These are phyloP conservation scores for Siniperca undulata DNA, from an alignment of 2,797 vertebrate species.

Conservation along the genomic window DNA sequence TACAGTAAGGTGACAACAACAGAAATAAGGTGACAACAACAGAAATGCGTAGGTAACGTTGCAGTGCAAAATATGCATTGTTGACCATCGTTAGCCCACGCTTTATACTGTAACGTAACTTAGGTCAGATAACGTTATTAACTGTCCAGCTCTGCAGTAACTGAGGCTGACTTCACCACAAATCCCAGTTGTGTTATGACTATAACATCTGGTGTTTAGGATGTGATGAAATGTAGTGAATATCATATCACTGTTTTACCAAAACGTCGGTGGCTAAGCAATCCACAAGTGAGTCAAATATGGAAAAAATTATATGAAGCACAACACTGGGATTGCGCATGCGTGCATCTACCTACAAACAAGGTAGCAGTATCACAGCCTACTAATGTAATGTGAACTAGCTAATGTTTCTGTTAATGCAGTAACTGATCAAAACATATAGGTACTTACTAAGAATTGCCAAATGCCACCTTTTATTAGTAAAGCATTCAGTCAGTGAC, in stretches of 20 bases:
- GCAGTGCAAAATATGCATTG: too few species aligned
- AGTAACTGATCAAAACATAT: neutral
- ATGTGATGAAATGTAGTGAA: too few species aligned
- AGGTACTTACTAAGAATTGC: neutral
- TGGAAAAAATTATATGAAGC: neutral
- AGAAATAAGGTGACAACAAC: neutral
- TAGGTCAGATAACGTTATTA: neutral
- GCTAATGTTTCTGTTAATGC: neutral
- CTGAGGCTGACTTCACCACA: neutral
- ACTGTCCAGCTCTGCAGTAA: neutral
- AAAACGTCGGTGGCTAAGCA: neutral
- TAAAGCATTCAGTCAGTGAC: neutral
- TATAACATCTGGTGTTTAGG: fast-evolving
- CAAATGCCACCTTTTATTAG: neutral
- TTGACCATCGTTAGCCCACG: slow-evolving; percentile 5
- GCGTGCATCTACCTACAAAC: neutral
- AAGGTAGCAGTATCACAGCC: neutral
- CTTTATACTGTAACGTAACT: neutral
- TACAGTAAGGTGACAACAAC: neutral
- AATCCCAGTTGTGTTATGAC: neutral
- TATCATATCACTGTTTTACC: neutral
- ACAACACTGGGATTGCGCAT: slow-evolving; percentile 39
- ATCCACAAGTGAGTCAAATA: slow-evolving; percentile 37
- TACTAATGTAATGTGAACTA: fast-evolving
- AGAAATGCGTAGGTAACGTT: neutral